These are phyloP conservation scores for Centropyge bicolor DNA, from an alignment of 2,797 vertebrate species.

Conservation along the genomic window DNA sequence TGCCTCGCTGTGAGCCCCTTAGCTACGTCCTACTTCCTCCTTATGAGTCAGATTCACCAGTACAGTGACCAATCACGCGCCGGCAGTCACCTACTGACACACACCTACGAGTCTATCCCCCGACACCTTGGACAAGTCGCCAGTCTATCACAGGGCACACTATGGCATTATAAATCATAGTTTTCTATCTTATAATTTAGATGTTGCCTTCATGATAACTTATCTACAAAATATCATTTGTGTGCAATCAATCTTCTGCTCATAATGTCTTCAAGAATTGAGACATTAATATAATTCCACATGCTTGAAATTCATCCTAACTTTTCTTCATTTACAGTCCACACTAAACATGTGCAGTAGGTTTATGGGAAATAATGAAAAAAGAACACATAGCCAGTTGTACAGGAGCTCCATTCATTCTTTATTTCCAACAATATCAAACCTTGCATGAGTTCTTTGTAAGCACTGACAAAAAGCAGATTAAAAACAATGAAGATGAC, in stretches of 20 bases:
- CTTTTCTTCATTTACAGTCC: neutral
- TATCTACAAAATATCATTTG: neutral
- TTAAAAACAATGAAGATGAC: constrained; percentile 17
- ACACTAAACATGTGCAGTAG: neutral
- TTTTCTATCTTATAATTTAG: too few relatives aligned
- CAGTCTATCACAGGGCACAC: too few relatives aligned
- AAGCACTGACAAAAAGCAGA: neutral
- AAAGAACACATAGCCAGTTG: neutral
- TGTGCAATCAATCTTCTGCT: neutral
- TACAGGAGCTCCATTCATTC: constrained; percentile 5
- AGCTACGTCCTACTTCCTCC: too few relatives aligned
- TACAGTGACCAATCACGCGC: too few relatives aligned
- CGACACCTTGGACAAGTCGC: too few relatives aligned
- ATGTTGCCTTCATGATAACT: neutral
- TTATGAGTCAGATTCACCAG: too few relatives aligned
- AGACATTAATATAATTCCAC: neutral
- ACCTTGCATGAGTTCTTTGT: constrained; percentile 10
- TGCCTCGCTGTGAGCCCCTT: too few relatives aligned
- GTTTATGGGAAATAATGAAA: neutral
- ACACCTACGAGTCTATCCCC: too few relatives aligned
- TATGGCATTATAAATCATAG: too few relatives aligned
- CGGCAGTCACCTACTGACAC: too few relatives aligned
- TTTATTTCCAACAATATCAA: constrained; percentile 39
- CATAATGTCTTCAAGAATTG: neutral
- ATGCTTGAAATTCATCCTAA: neutral